A percentile compares a stretch with the other conserved stretches of the same genome.
These are phyloP conservation scores for Meta bourneti DNA, from an alignment of 2,888 invertebrate genomes.

Conservation along the genomic window DNA sequence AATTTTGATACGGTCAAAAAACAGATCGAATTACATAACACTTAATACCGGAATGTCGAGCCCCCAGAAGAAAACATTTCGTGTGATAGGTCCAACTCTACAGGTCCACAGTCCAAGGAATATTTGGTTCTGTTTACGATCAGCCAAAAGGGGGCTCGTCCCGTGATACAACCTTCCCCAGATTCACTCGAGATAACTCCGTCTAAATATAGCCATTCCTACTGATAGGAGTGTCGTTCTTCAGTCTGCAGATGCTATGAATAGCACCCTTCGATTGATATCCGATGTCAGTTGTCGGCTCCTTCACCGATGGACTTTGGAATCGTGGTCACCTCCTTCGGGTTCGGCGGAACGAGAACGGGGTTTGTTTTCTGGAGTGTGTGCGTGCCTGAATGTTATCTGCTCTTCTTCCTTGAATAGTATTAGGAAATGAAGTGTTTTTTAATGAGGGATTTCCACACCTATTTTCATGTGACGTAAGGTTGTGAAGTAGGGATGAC, in stretches of 20 bases:
- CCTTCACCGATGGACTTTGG: not conserved
- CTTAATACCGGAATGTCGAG: not conserved
- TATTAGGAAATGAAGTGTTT: too few species aligned
- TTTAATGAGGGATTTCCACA: too few species aligned
- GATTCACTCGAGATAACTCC: not conserved
- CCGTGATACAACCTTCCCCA: not conserved
- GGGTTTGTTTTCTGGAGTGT: too few species aligned
- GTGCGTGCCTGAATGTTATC: too few species aligned
- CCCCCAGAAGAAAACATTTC: not conserved
- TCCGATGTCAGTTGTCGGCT: not conserved
- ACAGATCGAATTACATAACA: not conserved
- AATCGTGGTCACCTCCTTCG: not conserved
- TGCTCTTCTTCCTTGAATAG: too few species aligned
- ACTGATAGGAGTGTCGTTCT: not conserved
- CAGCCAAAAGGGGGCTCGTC: not conserved
- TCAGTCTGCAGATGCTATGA: not conserved
- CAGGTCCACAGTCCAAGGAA: not conserved
- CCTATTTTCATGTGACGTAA: too few species aligned
- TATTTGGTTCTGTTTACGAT: not conserved
- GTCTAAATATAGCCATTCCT: not conserved
- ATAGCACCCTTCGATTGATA: not conserved
- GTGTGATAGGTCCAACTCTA: not conserved
- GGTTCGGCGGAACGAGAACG: not conserved
- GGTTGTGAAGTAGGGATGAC: too few species aligned
- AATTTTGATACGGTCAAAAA: not conserved